phyloP scores from a whole-genome alignment of 2,888 invertebrate genomes.

The Tetragonula carbonaria region DNA sequence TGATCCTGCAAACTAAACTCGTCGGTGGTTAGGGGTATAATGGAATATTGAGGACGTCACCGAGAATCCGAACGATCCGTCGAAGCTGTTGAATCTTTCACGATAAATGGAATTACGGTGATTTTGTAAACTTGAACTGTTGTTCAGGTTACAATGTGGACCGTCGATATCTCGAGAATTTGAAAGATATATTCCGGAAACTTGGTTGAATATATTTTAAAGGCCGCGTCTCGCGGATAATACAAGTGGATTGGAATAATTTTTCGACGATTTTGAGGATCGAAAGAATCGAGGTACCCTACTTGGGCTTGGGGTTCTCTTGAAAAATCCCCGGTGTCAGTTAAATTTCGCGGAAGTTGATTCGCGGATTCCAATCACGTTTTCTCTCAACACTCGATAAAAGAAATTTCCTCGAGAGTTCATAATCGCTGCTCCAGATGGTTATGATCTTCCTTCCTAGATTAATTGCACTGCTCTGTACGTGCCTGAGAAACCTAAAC shows the following conservation, averaged over 20 bases:
- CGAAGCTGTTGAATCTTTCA: neutral
- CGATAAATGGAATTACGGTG: too few species aligned
- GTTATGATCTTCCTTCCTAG: constrained; percentile 51
- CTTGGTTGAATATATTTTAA: neutral
- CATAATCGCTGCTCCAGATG: constrained; percentile 17
- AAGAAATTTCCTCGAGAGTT: constrained; percentile 31
- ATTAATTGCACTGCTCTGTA: constrained; percentile 45
- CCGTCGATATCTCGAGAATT: neutral
- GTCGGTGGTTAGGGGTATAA: neutral
- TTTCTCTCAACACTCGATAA: constrained; percentile 41
- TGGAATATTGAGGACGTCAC: neutral
- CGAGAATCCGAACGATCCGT: neutral
- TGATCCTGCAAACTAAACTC: neutral
- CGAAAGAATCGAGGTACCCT: too few species aligned
- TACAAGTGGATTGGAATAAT: neutral
- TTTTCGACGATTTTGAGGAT: too few species aligned
- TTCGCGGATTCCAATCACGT: constrained; percentile 33
- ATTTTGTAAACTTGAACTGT: too few species aligned
- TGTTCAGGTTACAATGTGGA: too few species aligned
- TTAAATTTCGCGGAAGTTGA: neutral
- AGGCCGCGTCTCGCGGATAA: neutral
- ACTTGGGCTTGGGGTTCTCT: neutral
- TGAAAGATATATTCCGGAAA: neutral
- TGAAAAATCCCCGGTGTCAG: neutral
- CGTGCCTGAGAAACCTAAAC: constrained; percentile 27